Conservation (phyloP, 2,888 invertebrate species). For the Heliconius charithonia region DNA sequence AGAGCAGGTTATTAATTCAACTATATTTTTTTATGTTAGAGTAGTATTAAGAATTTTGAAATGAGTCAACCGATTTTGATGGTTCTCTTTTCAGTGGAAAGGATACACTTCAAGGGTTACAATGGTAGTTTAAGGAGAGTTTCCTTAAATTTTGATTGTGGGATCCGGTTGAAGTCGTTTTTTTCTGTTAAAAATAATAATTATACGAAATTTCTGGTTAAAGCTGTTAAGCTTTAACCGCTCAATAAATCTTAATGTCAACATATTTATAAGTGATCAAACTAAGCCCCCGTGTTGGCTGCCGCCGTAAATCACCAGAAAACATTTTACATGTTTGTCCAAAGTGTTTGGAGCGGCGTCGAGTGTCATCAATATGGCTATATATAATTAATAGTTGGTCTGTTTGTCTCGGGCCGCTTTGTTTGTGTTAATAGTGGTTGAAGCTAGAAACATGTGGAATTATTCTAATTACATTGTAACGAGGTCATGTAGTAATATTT, state of each 20-base stretch:
- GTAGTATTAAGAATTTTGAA: too few relatives aligned
- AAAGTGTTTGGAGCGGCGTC: constrained; percentile 36
- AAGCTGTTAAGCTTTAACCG: background rate
- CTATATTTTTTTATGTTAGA: too few relatives aligned
- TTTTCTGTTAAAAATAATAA: too few relatives aligned
- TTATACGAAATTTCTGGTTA: background rate
- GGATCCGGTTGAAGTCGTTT: too few relatives aligned
- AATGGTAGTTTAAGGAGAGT: too few relatives aligned
- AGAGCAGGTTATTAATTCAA: too few relatives aligned
- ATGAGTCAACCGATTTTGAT: too few relatives aligned
- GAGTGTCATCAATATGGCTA: constrained; percentile 49
- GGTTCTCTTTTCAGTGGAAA: too few relatives aligned
- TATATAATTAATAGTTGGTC: constrained; percentile 44
- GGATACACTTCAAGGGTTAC: too few relatives aligned
- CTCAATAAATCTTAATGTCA: background rate
- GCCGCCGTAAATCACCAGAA: constrained; percentile 33
- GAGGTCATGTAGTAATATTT: background rate
- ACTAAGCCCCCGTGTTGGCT: background rate
- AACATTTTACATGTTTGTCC: constrained; percentile 36
- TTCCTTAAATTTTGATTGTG: too few relatives aligned
- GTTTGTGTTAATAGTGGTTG: constrained; percentile 33
- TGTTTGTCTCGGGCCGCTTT: constrained; percentile 40
- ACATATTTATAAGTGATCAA: constrained; percentile 5
- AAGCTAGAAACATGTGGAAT: background rate
- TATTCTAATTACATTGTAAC: background rate